These are phyloP conservation scores for Zeuzera pyrina DNA, from an alignment of 2,888 invertebrate genomes.

Conservation along the genomic window DNA sequence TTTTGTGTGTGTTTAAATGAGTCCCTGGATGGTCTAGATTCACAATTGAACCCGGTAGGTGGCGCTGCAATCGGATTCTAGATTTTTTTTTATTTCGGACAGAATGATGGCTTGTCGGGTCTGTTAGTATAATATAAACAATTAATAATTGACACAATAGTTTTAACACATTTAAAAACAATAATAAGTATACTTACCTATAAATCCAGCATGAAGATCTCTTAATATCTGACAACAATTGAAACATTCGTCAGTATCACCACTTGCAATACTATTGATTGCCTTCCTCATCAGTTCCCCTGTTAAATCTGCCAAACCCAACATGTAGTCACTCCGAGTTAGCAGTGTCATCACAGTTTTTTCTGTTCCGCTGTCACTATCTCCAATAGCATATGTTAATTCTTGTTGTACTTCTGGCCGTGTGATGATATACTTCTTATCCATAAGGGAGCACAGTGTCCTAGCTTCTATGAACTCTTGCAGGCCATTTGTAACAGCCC, in stretches of 20 bases:
- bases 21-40: too few relatives aligned
- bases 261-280: constrained; percentile 85
- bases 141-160: too few relatives aligned
- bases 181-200: constrained; percentile 47
- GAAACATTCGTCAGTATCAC: constrained; percentile 81
- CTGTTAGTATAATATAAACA: too few relatives aligned
- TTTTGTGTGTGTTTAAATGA: too few relatives aligned
- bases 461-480: constrained; percentile 93
- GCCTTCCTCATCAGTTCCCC: constrained; percentile 94
- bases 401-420: constrained; percentile 73
- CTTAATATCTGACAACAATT: constrained; percentile 81
- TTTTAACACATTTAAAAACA: neutral
- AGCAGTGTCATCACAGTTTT: constrained; percentile 40
- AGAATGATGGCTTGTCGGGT: too few relatives aligned
- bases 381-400: constrained; percentile 50
- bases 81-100: too few relatives aligned
- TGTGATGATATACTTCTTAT: constrained; percentile 71
- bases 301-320: constrained; percentile 89
- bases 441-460: constrained; percentile 82
- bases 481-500: constrained; percentile 56
- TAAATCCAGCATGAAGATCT: constrained; percentile 75
- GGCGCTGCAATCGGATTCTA: too few relatives aligned
- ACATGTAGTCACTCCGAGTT: constrained; percentile 72
- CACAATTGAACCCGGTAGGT: too few relatives aligned
- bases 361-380: constrained; percentile 22